A percentile compares a stretch with the other conserved stretches of the same genome.
Evolutionary conservation across 2,888 invertebrate genomes (phyloP).

Genomic region (Tenthredo amoena): DNA sequence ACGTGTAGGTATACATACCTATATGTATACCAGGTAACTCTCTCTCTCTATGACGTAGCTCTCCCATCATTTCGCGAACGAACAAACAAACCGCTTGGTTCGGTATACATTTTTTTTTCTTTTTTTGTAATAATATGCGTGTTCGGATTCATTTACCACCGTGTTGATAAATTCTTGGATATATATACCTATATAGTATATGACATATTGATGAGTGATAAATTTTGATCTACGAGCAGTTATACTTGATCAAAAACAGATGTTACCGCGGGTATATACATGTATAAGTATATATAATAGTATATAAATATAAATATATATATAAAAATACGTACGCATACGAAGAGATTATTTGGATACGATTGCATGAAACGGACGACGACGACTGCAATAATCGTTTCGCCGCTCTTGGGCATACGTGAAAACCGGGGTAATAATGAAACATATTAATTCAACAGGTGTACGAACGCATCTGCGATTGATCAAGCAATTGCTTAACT

Average conservation of each 20-base stretch:
- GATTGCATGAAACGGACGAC: not conserved
- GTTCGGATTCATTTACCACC: not conserved
- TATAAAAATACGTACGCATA: not conserved
- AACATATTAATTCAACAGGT: conserved; percentile 13
- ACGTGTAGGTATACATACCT: not conserved
- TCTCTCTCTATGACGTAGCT: not conserved
- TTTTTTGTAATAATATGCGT: not conserved
- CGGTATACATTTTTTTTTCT: not conserved
- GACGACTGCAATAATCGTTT: not conserved
- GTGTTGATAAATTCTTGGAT: conserved; percentile 4
- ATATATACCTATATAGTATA: not conserved
- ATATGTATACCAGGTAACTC: not conserved
- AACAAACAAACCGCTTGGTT: conserved; percentile 16
- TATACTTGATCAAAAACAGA: conserved; percentile 71
- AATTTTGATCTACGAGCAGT: conserved; percentile 68
- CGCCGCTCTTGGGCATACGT: not conserved
- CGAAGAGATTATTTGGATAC: not conserved
- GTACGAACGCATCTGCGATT: conserved; percentile 17
- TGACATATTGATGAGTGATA: conserved; percentile 52
- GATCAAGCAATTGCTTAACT: conserved; percentile 48
- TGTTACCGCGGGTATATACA: not conserved
- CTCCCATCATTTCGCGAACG: conserved; percentile 27
- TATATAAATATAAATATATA: not conserved
- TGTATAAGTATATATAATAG: not conserved
- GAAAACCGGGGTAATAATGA: not conserved